These are phyloP conservation scores for Nematopogon swammerdamellus DNA, from an alignment of 2,888 invertebrate species.

Conservation along the genomic window DNA sequence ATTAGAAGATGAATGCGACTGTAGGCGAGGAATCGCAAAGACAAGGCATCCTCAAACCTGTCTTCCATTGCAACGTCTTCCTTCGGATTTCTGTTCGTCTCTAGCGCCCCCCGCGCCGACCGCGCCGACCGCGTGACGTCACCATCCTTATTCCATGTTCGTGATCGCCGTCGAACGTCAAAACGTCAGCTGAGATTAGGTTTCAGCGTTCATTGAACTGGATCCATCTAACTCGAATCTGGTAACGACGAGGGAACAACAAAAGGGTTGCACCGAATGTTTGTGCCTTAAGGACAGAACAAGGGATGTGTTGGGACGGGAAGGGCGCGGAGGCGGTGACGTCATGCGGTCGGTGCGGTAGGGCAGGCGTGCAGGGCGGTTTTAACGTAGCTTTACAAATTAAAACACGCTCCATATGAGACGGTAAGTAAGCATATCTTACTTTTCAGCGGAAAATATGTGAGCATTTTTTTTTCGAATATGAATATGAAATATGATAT, in stretches of 20 bases:
- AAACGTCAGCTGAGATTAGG: too few relatives aligned
- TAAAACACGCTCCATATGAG: slow-evolving; percentile 2
- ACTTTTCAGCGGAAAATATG: too few relatives aligned
- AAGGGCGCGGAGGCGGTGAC: slow-evolving; percentile 1
- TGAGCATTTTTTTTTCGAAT: too few relatives aligned
- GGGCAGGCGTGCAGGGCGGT: background rate
- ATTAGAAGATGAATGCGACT: slow-evolving; percentile 12
- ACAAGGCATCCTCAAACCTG: slow-evolving; percentile 27
- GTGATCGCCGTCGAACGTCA: too few relatives aligned
- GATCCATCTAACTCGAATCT: too few relatives aligned
- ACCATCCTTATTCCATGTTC: too few relatives aligned
- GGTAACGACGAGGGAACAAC: too few relatives aligned
- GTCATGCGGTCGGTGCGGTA: too few relatives aligned
- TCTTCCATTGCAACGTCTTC: slow-evolving; percentile 37
- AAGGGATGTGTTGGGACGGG: background rate
- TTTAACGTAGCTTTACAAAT: slow-evolving; percentile 1
- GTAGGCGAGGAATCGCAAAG: slow-evolving; percentile 49
- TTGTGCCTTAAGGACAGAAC: background rate
- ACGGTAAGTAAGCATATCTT: background rate
- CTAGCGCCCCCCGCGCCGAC: too few relatives aligned
- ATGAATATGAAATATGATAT: too few relatives aligned
- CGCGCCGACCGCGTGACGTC: slow-evolving; percentile 22
- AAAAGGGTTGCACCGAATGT: background rate
- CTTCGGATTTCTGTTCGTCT: slow-evolving; percentile 36
- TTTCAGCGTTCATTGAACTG: too few relatives aligned